Conservation (phyloP, 2,113 vertebrate species). For the Phylloscopus trochiloides region DNA sequence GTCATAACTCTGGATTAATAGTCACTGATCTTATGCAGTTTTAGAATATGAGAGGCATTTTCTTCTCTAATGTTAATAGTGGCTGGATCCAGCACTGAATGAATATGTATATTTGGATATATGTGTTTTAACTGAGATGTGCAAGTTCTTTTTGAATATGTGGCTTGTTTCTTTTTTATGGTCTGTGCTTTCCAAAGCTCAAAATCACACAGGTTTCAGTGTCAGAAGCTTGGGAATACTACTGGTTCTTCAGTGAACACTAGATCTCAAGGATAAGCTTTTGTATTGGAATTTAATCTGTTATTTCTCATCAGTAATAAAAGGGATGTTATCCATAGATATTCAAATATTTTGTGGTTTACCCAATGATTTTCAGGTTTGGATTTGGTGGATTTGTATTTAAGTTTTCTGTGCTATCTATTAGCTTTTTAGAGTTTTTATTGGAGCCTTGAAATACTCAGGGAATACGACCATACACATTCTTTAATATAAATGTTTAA, state of each 20-base stretch:
- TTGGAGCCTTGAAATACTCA: not conserved
- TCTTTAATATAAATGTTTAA: not conserved
- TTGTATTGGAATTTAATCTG: not conserved
- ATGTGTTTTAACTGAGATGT: rapidly evolving
- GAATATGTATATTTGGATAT: no score
- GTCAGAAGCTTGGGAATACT: not conserved
- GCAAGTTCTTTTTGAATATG: not conserved
- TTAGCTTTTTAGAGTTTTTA: not conserved
- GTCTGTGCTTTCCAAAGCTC: not conserved
- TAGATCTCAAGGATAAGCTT: not conserved
- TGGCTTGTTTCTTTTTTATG: not conserved
- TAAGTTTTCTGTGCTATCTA: not conserved
- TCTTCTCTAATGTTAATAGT: not conserved
- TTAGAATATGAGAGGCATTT: not conserved
- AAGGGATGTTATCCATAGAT: not conserved
- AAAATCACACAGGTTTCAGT: not conserved
- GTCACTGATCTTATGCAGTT: not conserved
- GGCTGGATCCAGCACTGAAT: not conserved
- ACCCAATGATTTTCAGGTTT: not conserved
- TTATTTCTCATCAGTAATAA: not conserved
- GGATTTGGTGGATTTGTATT: not conserved
- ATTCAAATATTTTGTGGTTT: not conserved
- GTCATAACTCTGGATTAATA: not conserved
- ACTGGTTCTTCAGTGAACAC: not conserved
- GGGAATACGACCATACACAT: rapidly evolving